phyloP scores from a whole-genome alignment of 2,113 vertebrate species.

The Baryphthengus martii region DNA sequence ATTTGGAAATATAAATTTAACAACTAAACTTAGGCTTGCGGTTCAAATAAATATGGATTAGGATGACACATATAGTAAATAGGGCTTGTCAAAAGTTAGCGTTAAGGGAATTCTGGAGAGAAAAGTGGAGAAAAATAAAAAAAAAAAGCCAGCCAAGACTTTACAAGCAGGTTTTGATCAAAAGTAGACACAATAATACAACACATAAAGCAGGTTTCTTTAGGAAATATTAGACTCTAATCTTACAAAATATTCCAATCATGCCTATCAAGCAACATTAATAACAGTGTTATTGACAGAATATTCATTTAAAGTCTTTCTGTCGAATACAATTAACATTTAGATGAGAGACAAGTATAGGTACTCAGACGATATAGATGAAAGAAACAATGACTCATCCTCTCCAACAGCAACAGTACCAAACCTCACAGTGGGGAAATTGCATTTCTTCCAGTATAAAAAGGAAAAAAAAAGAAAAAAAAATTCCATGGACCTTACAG shows the following conservation, averaged over 20 bases:
- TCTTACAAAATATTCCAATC: constrained; percentile 51
- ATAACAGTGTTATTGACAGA: constrained; percentile 67
- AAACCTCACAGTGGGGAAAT: not conserved
- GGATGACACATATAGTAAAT: not conserved
- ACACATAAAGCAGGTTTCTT: not conserved
- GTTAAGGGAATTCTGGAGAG: not conserved
- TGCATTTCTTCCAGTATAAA: not conserved
- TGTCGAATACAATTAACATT: constrained; percentile 65
- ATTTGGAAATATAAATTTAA: not conserved
- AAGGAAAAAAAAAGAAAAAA: not conserved
- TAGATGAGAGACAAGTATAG: constrained; percentile 63
- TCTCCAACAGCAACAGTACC: not conserved
- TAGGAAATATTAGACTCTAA: constrained; percentile 25
- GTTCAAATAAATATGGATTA: not conserved
- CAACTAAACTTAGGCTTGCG: not conserved
- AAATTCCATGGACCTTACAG: not conserved
- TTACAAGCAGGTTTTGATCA: constrained; percentile 41
- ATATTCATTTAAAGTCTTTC: constrained; percentile 56
- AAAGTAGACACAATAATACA: not conserved
- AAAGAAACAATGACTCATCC: constrained; percentile 60
- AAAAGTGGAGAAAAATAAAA: not conserved
- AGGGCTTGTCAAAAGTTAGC: not conserved
- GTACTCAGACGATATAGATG: constrained; percentile 34
- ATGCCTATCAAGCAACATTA: constrained; percentile 59
- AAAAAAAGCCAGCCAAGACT: not conserved